phyloP scores from a whole-genome alignment of 2,888 invertebrate genomes.

The Torymus auratus region DNA sequence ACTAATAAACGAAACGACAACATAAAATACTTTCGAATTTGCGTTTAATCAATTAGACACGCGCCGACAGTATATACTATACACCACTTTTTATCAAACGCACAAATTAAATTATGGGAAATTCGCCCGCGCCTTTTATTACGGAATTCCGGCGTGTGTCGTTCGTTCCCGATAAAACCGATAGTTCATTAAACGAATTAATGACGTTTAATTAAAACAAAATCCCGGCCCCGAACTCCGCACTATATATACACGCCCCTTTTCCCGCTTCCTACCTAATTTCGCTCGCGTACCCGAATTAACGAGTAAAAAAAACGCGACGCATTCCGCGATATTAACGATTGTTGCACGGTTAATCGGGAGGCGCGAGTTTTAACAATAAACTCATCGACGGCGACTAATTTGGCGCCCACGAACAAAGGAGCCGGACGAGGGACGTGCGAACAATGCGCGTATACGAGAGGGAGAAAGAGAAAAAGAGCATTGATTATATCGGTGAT shows the following conservation, averaged over 20 bases:
- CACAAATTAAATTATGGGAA: slow-evolving; percentile 11
- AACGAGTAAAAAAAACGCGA: slow-evolving; percentile 2
- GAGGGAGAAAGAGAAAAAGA: slow-evolving; percentile 29
- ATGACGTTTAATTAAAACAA: slow-evolving; percentile 39
- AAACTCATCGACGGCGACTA: slow-evolving; percentile 66
- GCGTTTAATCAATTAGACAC: too few relatives aligned
- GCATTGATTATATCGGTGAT: slow-evolving; percentile 66
- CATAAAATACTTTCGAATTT: too few relatives aligned
- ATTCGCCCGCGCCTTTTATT: neutral
- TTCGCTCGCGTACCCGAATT: neutral
- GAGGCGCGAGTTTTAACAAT: slow-evolving; percentile 72
- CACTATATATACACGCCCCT: neutral
- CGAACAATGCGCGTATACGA: slow-evolving; percentile 6
- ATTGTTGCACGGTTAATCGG: slow-evolving; percentile 66
- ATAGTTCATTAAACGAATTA: slow-evolving; percentile 34
- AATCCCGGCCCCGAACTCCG: neutral
- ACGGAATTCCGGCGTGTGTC: slow-evolving; percentile 1
- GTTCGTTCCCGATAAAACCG: slow-evolving; percentile 42
- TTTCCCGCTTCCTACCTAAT: neutral
- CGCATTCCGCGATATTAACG: slow-evolving; percentile 19
- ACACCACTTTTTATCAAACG: neutral
- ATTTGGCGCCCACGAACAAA: slow-evolving; percentile 68
- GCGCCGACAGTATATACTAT: neutral
- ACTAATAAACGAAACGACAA: too few relatives aligned
- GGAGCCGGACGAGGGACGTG: slow-evolving; percentile 29